phyloP scores from a whole-genome alignment of 2,888 invertebrate species.

The Parnassius apollo region DNA sequence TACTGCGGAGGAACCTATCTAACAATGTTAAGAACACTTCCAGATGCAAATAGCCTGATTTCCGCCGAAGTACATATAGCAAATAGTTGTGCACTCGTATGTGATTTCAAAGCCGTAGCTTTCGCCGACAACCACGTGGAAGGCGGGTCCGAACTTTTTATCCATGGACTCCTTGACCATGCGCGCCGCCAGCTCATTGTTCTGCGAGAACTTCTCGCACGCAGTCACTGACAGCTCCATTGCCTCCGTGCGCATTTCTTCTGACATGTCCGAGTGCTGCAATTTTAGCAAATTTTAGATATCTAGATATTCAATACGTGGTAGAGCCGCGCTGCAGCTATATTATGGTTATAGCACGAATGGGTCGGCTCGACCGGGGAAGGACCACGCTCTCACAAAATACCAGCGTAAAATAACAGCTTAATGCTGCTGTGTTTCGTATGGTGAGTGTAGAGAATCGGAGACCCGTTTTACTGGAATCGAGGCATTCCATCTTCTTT shows the following conservation, averaged over 20 bases:
- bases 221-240: slow-evolving; percentile 95
- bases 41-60: slow-evolving; percentile 93
- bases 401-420: no score
- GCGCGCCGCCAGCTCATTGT: slow-evolving; percentile 94
- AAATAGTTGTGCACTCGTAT: slow-evolving; percentile 92
- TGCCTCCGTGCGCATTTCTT: slow-evolving; percentile 94
- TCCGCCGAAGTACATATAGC: slow-evolving; percentile 95
- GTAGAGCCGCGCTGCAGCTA: no score
- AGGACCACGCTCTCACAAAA: no score
- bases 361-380: no score
- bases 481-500: no score
- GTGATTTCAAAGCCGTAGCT: slow-evolving; percentile 96
- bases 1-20: neutral
- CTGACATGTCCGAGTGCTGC: slow-evolving; percentile 95
- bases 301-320: no score
- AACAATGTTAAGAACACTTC: slow-evolving; percentile 86
- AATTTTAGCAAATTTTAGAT: slow-evolving; percentile 30
- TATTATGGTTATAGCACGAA: no score
- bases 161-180: slow-evolving; percentile 97
- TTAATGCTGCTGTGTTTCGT: no score
- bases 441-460: no score
- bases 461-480: no score
- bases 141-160: slow-evolving; percentile 96
- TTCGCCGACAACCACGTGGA: slow-evolving; percentile 98
- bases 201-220: slow-evolving; percentile 93